These are phyloP conservation scores for Chaitophorus viminalis DNA, from an alignment of 2,888 invertebrate genomes.

Conservation along the genomic window DNA sequence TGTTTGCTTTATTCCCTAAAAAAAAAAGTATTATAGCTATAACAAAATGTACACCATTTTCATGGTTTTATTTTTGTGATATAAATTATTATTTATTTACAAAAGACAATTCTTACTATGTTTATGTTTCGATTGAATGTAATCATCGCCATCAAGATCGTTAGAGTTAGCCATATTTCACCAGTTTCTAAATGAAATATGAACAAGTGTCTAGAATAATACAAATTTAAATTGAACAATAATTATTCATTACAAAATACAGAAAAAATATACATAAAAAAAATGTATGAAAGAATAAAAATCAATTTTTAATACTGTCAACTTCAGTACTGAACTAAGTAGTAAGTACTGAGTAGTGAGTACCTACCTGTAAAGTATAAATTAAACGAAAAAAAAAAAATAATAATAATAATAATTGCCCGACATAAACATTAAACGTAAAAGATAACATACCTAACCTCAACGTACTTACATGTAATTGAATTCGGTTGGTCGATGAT, in stretches of 20 bases:
- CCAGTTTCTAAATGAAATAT: neutral
- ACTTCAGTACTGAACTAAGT: neutral
- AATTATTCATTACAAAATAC: neutral
- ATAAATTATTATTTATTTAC: no score
- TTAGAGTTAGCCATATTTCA: neutral
- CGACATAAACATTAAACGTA: conserved; percentile 24
- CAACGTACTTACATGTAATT: conserved; percentile 38
- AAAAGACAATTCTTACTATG: conserved; percentile 2
- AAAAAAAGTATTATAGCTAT: neutral
- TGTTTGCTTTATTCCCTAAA: neutral
- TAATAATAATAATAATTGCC: neutral
- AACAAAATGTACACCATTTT: neutral
- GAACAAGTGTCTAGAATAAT: neutral
- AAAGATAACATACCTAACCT: conserved; percentile 53
- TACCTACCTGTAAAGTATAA: neutral
- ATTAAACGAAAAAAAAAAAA: no score
- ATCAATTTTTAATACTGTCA: neutral
- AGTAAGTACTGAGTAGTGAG: no score
- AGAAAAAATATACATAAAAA: neutral
- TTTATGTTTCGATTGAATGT: neutral
- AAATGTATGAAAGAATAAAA: neutral
- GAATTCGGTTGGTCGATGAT: conserved; percentile 42
- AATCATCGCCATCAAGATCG: neutral
- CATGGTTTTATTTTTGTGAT: no score
- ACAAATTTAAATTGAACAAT: neutral